Base-by-base conservation (phyloP, 2,797 vertebrate genomes). In the Chelonia mydas region DNA sequence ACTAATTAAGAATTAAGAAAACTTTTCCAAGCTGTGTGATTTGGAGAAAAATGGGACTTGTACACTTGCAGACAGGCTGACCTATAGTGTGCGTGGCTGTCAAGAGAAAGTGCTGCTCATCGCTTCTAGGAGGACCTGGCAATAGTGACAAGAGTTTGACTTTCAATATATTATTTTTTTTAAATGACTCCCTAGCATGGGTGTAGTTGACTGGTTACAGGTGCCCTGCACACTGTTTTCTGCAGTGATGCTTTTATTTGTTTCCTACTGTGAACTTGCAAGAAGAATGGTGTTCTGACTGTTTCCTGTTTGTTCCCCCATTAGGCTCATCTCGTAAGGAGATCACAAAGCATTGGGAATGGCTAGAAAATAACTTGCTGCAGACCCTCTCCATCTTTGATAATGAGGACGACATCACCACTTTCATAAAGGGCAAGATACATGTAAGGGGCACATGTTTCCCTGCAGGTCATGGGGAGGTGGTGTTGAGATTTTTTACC, bases 391-490 rank as follows among this genome's bases (percentile, higher is more conserved):
- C 99, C 91, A 99, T 99, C 97, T 99, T 99, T 61, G 99, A 99
- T 93, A 99, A 98, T 5, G 99, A 99, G 76, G 99, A 99, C 88
- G 99, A 99, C 47, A 98, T 99, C 98, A 99, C 99, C 86, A 99
- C 99, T 78, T 99, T 99, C 31, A 99, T 99, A 97, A 99, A 99
- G 98, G 99, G 99, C 96, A 99, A 99, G 97, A 99, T 99, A 92
- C 99, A 98, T 19, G 99, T 99, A 98, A 89, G 98, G 28, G 3
- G 3, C 81, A 4, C 9, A 0, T 21, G 5, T 87, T 88, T 94
- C 77, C 31, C 33, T 79, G 33, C 23, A 84, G 54, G 31, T 9
- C 13, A 50, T 1, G 1, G 31, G 68, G 61, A 94, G 54, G 12
- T 65, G 65, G 6, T 47, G 45, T n/a, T 49, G 74, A 76, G 50